A percentile compares a stretch with the other conserved stretches of the same genome.
Evolutionary conservation across 2,888 invertebrate species (phyloP).

Genomic region (Sycophila texana): DNA sequence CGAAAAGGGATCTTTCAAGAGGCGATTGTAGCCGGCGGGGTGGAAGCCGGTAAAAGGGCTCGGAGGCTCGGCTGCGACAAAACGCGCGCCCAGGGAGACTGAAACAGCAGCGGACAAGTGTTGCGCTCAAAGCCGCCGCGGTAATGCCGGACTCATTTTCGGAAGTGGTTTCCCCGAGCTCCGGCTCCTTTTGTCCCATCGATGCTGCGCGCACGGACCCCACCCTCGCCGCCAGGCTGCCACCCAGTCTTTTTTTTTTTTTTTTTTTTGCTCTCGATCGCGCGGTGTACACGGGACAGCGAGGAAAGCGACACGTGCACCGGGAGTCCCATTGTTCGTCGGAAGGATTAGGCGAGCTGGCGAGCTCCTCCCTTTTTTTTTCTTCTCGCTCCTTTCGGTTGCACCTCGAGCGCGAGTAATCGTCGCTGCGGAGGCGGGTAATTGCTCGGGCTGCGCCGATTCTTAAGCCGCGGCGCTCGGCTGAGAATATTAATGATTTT

Average conservation of each 20-base stretch:
- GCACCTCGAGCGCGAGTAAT: no score
- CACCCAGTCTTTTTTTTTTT: background rate
- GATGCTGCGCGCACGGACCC: background rate
- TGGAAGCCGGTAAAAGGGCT: background rate
- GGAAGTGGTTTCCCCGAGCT: constrained; percentile 36
- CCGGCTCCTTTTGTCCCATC: background rate
- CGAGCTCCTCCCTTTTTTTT: no score
- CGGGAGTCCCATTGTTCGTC: no score
- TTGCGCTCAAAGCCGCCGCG: constrained; percentile 31
- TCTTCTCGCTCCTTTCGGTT: no score
- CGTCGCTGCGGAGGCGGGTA: no score
- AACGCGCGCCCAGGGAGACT: constrained; percentile 4
- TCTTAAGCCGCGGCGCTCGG: no score
- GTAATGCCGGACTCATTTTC: constrained; percentile 45
- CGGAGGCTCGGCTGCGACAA: background rate
- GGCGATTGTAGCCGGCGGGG: constrained; percentile 13
- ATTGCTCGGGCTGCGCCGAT: no score
- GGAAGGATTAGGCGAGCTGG: no score
- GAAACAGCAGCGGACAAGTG: constrained; percentile 37
- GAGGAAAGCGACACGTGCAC: no score
- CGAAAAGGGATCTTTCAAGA: constrained; percentile 15
- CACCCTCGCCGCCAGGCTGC: background rate
- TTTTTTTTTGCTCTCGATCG: background rate
- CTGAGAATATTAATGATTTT: no score
- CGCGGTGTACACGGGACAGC: no score